Conservation (phyloP, 2,797 vertebrate genomes). For the Trematomus bernacchii region DNA sequence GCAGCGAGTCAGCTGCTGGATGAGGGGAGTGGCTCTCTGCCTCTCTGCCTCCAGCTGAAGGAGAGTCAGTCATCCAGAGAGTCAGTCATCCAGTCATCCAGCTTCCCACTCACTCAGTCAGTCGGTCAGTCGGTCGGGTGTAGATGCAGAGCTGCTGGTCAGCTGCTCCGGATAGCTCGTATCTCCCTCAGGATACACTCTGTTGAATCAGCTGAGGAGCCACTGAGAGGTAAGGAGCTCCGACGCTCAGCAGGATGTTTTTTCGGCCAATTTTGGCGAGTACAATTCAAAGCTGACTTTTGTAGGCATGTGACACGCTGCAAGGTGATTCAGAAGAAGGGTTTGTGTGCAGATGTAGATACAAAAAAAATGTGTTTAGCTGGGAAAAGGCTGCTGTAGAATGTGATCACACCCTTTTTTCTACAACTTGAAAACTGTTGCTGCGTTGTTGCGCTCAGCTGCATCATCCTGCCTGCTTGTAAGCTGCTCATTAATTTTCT, state of each 20-base stretch:
- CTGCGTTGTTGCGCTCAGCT: constrained; percentile 24
- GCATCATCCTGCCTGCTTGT: constrained; percentile 30
- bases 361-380: background rate
- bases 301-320: constrained; percentile 45
- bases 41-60: constrained; percentile 60
- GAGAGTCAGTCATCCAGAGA: constrained; percentile 33
- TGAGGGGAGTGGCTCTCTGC: constrained; percentile 61
- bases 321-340: constrained; percentile 8
- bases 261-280: background rate
- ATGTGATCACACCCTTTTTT: constrained; percentile 44
- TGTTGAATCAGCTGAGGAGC: constrained; percentile 67
- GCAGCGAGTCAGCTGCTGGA: constrained; percentile 65
- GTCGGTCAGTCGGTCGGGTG: constrained; percentile 25
- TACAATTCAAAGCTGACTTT: constrained; percentile 16
- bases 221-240: constrained; percentile 66
- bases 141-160: constrained; percentile 66
- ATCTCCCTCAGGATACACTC: constrained; percentile 63
- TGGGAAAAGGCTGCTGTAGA: constrained; percentile 6
- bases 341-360: background rate
- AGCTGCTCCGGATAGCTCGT: constrained; percentile 57
- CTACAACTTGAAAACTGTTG: constrained; percentile 40
- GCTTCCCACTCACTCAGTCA: constrained; percentile 8
- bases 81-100: constrained; percentile 37
- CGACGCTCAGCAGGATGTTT: constrained; percentile 6
- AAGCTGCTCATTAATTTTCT: constrained; percentile 5